Conservation (phyloP, 2,797 vertebrate genomes). For the Apogon hyalosoma region DNA sequence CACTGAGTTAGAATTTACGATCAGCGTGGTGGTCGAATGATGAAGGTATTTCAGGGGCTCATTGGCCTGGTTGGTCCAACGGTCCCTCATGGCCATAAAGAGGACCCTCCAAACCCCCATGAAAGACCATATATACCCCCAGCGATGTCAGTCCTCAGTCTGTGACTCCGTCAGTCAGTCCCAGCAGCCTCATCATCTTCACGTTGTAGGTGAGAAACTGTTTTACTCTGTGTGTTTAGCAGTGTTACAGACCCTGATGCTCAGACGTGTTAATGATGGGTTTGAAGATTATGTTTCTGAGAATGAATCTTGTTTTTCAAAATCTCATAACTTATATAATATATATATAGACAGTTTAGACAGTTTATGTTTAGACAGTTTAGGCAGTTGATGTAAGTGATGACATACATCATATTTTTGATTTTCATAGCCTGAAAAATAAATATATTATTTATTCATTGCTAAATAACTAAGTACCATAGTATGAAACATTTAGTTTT, state of each 20-base stretch:
- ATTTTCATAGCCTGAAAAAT: too few relatives aligned
- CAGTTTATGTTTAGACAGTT: too few relatives aligned
- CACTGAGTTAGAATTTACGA: constrained; percentile 42
- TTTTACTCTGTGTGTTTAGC: constrained; percentile 17
- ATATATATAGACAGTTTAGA: too few relatives aligned
- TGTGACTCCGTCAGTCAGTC: constrained; percentile 33
- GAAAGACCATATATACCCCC: constrained; percentile 62
- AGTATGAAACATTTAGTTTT: too few relatives aligned
- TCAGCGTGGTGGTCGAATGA: constrained; percentile 39
- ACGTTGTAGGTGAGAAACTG: constrained; percentile 58
- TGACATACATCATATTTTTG: too few relatives aligned
- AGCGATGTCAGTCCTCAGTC: constrained; percentile 11
- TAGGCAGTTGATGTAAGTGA: too few relatives aligned
- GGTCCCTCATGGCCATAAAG: constrained; percentile 60
- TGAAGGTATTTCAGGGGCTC: constrained; percentile 66
- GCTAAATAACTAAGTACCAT: too few relatives aligned
- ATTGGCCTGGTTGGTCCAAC: constrained; percentile 24
- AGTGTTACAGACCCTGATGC: constrained; percentile 4
- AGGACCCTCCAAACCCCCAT: constrained; percentile 15
- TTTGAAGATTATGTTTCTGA: too few relatives aligned
- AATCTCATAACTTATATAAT: too few relatives aligned
- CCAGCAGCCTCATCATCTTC: constrained; percentile 36
- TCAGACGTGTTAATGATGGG: neutral
- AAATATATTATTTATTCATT: too few relatives aligned
- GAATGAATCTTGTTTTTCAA: too few relatives aligned